phyloP scores from a whole-genome alignment of 2,888 invertebrate species.

The Teinopalpus imperialis region DNA sequence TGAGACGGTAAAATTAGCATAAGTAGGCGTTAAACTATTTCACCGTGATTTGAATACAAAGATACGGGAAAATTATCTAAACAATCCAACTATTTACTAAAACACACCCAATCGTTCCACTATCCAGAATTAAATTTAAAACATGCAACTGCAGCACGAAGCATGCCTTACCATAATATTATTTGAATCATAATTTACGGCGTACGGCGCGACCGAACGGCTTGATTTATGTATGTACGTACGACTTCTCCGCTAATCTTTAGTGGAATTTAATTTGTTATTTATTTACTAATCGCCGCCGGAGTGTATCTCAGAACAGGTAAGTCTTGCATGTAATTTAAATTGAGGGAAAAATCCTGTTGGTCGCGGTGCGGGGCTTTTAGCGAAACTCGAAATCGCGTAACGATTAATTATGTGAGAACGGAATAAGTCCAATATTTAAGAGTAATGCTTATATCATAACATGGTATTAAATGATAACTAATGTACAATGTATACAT shows the following conservation, averaged over 20 bases:
- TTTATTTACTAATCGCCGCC: constrained; percentile 52
- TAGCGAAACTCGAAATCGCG: constrained; percentile 7
- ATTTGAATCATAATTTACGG: constrained; percentile 75
- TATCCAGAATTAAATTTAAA: constrained; percentile 15
- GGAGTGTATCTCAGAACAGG: constrained; percentile 40
- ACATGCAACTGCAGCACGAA: constrained; percentile 27
- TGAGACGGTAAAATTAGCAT: too few relatives aligned
- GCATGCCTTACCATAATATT: constrained; percentile 67
- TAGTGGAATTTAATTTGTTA: constrained; percentile 50
- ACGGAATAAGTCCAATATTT: background rate
- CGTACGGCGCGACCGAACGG: constrained; percentile 50
- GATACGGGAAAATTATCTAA: background rate
- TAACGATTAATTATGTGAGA: constrained; percentile 13
- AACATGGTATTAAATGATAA: too few relatives aligned
- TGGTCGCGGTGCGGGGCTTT: constrained; percentile 29
- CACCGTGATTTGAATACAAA: too few relatives aligned
- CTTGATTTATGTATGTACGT: constrained; percentile 73
- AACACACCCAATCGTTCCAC: constrained; percentile 3
- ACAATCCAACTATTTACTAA: constrained; percentile 10
- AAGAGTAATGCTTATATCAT: too few relatives aligned
- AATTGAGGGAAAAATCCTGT: constrained; percentile 40
- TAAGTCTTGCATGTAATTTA: constrained; percentile 47
- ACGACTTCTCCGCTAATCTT: constrained; percentile 44
- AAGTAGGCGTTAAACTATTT: too few relatives aligned
- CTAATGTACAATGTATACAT: too few relatives aligned